Percentiles rank a stretch among this genome's conserved stretches.
Evolutionary conservation across 1,140 invertebrate genomes (phyloP).

Genomic region (Apolygus lucorum): DNA sequence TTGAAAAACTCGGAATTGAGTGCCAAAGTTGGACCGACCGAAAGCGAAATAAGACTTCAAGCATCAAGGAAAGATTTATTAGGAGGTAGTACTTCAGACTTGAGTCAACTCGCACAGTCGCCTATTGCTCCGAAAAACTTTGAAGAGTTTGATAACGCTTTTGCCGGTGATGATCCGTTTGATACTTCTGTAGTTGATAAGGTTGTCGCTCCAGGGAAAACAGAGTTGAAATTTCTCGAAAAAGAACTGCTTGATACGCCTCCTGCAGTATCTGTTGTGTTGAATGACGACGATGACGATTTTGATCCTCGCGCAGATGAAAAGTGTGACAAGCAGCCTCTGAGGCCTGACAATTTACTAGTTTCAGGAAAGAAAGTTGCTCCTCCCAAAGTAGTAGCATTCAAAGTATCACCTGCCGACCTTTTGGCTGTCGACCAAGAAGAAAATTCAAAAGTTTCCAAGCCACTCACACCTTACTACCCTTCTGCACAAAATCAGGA

Average conservation of each 20-base stretch:
- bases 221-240: conserved; percentile 69
- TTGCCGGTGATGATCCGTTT: conserved; percentile 65
- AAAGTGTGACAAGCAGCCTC: conserved; percentile 18
- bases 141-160: conserved; percentile 44
- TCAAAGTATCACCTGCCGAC: conserved; percentile 54
- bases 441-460: conserved; percentile 46
- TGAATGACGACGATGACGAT: conserved; percentile 53
- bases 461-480: conserved; percentile 67
- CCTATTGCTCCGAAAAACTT: conserved; percentile 51
- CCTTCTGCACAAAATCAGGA: conserved; percentile 24
- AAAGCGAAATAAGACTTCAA: conserved; percentile 20
- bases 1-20: conserved; percentile 48
- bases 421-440: conserved; percentile 50
- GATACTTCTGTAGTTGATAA: conserved; percentile 69
- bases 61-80: conserved; percentile 33
- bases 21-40: conserved; percentile 31
- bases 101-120: conserved; percentile 56
- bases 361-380: conserved; percentile 29
- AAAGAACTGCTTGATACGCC: conserved; percentile 51
- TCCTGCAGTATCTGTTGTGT: conserved; percentile 26
- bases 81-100: conserved; percentile 61
- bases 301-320: conserved; percentile 60
- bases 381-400: conserved; percentile 55
- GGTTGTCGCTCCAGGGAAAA: conserved; percentile 58
- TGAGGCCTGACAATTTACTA: conserved; percentile 31